phyloP scores from a whole-genome alignment of 1,140 invertebrate genomes.

The Diabrotica undecimpunctata region DNA sequence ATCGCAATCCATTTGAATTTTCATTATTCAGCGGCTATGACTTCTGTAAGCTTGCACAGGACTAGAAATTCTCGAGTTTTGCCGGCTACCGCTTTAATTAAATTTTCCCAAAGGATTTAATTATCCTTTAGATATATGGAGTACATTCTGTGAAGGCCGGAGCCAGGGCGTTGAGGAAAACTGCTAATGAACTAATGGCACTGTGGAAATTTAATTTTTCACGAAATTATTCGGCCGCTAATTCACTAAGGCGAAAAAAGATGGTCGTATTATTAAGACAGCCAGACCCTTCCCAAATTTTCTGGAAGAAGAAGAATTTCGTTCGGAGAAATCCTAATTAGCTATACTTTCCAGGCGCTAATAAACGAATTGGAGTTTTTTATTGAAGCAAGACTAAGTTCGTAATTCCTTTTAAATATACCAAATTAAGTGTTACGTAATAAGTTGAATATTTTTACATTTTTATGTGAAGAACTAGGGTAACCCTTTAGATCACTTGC shows the following conservation, averaged over 20 bases:
- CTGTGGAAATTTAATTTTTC: constrained; percentile 1
- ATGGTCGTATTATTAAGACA: not conserved
- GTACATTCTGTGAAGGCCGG: too few species aligned
- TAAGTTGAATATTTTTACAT: too few species aligned
- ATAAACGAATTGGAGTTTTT: too few species aligned
- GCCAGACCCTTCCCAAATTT: too few species aligned
- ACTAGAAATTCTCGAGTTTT: not conserved
- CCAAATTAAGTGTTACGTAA: too few species aligned
- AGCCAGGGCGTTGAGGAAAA: not conserved
- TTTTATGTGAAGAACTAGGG: too few species aligned
- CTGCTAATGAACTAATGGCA: constrained; percentile 1
- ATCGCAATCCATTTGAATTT: constrained; percentile 7
- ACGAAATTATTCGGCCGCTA: not conserved
- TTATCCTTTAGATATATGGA: constrained; percentile 4
- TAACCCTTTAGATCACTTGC: too few species aligned
- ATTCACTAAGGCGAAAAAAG: constrained; percentile 1
- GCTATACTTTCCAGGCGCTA: too few species aligned
- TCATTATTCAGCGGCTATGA: not conserved
- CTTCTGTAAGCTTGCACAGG: constrained; percentile 1
- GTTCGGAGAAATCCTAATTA: too few species aligned
- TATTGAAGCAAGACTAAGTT: too few species aligned
- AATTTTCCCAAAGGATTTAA: constrained; percentile 6
- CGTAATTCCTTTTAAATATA: too few species aligned
- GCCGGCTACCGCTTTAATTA: not conserved
- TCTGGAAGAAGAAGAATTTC: too few species aligned